A percentile compares a stretch with the other conserved stretches of the same genome.
These are phyloP conservation scores for Trachelipus rathkii DNA, from an alignment of 1,140 invertebrate genomes.

Conservation along the genomic window DNA sequence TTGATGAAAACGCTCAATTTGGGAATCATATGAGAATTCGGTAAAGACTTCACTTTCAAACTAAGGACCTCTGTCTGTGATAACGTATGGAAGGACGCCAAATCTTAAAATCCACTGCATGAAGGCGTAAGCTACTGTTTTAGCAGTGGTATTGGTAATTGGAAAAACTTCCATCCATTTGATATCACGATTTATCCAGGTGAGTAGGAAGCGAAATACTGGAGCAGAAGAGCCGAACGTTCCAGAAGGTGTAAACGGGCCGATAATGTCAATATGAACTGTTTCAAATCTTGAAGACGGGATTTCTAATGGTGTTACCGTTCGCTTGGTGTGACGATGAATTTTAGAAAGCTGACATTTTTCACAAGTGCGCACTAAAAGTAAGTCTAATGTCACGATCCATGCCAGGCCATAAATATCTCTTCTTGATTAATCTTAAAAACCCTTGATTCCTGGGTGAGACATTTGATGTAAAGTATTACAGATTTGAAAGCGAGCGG, in stretches of 20 bases:
- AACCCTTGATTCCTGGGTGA: not conserved
- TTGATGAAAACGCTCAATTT: too few species aligned
- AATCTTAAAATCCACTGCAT: constrained; percentile 32
- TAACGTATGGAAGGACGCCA: constrained; percentile 27
- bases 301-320: not conserved
- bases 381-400: not conserved
- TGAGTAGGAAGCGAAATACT: not conserved
- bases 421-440: not conserved
- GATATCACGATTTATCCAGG: not conserved
- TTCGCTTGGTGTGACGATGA: not conserved
- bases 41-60: constrained; percentile 26
- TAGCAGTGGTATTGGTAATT: constrained; percentile 20
- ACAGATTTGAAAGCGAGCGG: not conserved
- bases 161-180: constrained; percentile 24
- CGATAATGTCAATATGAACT: not conserved
- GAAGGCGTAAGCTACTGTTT: constrained; percentile 22
- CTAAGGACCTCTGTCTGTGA: constrained; percentile 17
- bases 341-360: not conserved
- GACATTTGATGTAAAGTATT: not conserved
- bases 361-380: not conserved
- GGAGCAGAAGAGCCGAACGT: not conserved
- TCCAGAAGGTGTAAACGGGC: not conserved
- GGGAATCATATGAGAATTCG: constrained; percentile 9
- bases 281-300: not conserved
- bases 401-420: constrained; percentile 14